Base-by-base conservation (phyloP, 2,888 invertebrate species). In the Alsophila aescularia region DNA sequence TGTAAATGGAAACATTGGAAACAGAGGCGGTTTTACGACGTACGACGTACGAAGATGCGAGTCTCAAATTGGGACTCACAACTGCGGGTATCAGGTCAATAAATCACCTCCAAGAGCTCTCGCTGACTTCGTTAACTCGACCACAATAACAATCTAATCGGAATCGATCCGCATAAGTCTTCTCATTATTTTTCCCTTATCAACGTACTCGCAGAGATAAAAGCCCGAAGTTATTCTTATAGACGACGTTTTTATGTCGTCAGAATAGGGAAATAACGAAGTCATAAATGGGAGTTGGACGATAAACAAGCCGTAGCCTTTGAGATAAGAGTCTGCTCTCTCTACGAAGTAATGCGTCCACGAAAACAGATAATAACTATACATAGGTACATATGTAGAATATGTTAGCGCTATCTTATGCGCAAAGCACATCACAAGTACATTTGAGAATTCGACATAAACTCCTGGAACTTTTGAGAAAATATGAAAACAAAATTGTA, bases 201-300 rank as follows among this genome's bases (percentile, higher is more conserved):
- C 89, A 85, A 79, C 68, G 79, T 81, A 82, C 80, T 81, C 77
- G 79, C 68, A 70, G 60, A 88, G 83, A 89, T 86, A 85, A 87
- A 87, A 79, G 80, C 75, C 66, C 69, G 75, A 68, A 83, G 78
- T 83, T 85, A 87, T 85, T 85, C 81, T 80, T 77, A 77, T 77
- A 77, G 85, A 87, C 83, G 88, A 85, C 87, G 81, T 88, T 89
- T 89, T 89, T 89, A 88, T 87, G 85, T 87, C 80, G 80, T 81
- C 81, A 77, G 83, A 90, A 88, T 88, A 88, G 85, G 85, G 79
- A 89, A 88, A 88, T 90, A 88, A 89, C 84, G 87, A 86, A 88
- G 79, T 85, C 87, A 85, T 88, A 88, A 86, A 88, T 85, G 85
- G 76, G 71, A 85, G 79, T 86, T 70, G 78, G 81, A 82, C 85